These are phyloP conservation scores for Trichonephila clavata DNA, from an alignment of 1,140 invertebrate genomes.

Conservation along the genomic window DNA sequence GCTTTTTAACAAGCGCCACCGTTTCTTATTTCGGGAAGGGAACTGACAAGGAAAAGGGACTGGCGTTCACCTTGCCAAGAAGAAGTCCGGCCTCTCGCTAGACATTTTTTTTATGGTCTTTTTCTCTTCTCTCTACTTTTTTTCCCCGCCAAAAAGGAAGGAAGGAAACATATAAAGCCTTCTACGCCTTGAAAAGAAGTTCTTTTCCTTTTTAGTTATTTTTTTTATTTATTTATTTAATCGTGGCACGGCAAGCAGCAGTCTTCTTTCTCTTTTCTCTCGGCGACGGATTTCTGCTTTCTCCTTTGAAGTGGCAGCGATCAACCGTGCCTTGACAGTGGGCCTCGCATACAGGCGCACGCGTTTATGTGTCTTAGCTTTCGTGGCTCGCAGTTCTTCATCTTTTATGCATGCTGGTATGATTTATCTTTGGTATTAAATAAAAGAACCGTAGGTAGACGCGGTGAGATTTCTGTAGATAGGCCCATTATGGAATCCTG, in stretches of 20 bases:
- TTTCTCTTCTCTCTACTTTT: background rate
- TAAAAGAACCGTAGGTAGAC: too few species aligned
- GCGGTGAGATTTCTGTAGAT: too few species aligned
- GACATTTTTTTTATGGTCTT: background rate
- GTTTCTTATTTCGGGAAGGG: conserved; percentile 46
- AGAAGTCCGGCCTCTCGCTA: too few species aligned
- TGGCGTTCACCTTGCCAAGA: background rate
- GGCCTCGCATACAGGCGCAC: background rate
- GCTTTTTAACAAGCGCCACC: conserved; percentile 60
- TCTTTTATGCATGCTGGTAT: too few species aligned
- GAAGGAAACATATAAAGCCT: conserved; percentile 12
- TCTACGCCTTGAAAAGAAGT: background rate
- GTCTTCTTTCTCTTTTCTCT: background rate
- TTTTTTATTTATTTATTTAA: conserved; percentile 39
- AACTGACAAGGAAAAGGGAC: background rate
- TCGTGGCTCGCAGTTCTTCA: too few species aligned
- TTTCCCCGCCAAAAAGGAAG: background rate
- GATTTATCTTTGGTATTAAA: too few species aligned
- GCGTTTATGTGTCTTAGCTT: too few species aligned
- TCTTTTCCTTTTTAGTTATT: too few species aligned
- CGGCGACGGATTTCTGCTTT: background rate
- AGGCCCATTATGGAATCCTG: too few species aligned
- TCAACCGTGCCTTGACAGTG: background rate
- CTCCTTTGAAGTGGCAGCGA: background rate
- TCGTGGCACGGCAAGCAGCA: background rate